phyloP scores from a whole-genome alignment of 1,140 invertebrate species.

The Aporrectodea caliginosa region DNA sequence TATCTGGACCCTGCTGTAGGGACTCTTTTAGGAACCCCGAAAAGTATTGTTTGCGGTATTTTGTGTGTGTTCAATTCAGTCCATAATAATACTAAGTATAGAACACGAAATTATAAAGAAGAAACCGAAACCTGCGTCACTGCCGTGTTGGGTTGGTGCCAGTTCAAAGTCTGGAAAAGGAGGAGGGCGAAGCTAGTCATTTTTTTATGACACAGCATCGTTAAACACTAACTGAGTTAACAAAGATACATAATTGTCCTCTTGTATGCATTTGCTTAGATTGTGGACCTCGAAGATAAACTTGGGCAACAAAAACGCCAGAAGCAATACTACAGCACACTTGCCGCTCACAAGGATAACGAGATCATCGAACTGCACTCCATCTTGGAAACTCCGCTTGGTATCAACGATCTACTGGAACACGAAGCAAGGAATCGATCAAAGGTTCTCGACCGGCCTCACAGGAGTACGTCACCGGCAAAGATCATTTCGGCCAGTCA shows the following conservation, averaged over 20 bases:
- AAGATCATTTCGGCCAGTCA: background rate
- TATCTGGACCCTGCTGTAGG: no score
- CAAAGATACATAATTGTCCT: background rate
- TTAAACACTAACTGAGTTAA: background rate
- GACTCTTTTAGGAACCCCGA: no score
- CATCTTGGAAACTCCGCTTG: background rate
- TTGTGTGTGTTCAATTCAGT: no score
- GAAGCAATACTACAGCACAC: background rate
- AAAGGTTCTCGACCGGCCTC: background rate
- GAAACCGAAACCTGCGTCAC: no score
- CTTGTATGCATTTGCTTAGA: background rate
- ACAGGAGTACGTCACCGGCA: slow-evolving; percentile 16
- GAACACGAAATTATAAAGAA: no score
- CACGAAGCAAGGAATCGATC: background rate
- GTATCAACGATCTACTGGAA: no score
- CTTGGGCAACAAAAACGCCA: background rate
- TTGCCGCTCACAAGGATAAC: background rate
- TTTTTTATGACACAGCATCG: background rate
- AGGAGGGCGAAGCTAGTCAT: background rate
- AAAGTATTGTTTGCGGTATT: no score
- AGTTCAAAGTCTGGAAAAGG: no score
- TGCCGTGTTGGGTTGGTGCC: no score
- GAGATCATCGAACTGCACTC: background rate
- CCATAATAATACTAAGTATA: no score
- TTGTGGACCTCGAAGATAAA: background rate